phyloP scores from a whole-genome alignment of 2,113 vertebrate genomes.

The Piprites chloris region DNA sequence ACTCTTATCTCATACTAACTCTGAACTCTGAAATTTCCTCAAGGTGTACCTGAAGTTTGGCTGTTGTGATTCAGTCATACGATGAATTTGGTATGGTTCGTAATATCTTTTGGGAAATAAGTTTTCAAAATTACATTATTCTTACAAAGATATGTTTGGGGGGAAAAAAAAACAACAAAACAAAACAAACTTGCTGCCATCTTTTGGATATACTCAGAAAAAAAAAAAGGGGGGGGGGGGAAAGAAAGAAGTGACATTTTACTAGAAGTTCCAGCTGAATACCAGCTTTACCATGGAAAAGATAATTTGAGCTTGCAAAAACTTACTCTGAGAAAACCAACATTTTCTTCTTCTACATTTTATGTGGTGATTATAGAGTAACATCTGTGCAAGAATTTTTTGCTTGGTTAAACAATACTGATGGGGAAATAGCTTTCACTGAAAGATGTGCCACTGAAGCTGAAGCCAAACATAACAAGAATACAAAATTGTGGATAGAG shows the following conservation, averaged over 20 bases:
- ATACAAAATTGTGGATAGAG: not conserved
- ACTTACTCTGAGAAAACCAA: not conserved
- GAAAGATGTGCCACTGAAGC: not conserved
- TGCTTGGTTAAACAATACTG: not conserved
- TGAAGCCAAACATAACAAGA: not conserved
- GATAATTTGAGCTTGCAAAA: not conserved
- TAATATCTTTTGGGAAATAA: not conserved
- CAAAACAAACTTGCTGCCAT: not conserved
- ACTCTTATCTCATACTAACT: not conserved
- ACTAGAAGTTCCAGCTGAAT: not conserved
- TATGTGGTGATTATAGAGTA: not conserved
- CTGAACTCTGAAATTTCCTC: not conserved
- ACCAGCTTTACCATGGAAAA: not conserved
- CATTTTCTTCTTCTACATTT: not conserved
- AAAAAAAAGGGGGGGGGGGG: too few relatives aligned
- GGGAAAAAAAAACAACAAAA: too few relatives aligned
- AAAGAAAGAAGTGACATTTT: not conserved
- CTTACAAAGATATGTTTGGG: not conserved
- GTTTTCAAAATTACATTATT: not conserved
- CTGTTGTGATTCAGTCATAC: not conserved
- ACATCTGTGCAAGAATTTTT: not conserved
- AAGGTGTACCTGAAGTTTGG: accelerated
- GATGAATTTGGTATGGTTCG: not conserved
- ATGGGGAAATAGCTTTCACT: not conserved
- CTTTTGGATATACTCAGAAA: not conserved